Conservation (phyloP, 2,797 vertebrate species). For the Parambassis ranga region DNA sequence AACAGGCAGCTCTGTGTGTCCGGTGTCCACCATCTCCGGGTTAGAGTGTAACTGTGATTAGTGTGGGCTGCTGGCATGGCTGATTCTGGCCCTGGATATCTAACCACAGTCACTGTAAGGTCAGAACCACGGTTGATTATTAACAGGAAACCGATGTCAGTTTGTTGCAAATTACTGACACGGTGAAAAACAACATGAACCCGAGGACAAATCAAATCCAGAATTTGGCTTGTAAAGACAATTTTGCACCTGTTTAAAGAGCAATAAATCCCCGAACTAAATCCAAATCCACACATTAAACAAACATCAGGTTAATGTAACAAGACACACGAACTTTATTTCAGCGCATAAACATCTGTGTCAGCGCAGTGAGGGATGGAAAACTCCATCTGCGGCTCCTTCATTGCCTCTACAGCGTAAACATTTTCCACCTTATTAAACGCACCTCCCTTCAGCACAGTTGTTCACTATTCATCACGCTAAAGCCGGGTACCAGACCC, state of each 20-base stretch:
- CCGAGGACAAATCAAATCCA: not conserved
- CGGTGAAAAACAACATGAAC: not conserved
- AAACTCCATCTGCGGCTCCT: slow-evolving; percentile 3
- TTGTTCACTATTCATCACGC: slow-evolving; percentile 47
- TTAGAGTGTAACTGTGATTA: not conserved
- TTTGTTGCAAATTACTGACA: slow-evolving; percentile 22
- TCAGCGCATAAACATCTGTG: slow-evolving; percentile 1
- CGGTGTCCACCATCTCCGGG: not conserved
- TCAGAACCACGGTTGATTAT: slow-evolving; percentile 33
- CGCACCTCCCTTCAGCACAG: slow-evolving; percentile 24
- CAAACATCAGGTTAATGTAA: not conserved
- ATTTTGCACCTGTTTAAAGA: slow-evolving; percentile 4
- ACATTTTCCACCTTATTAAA: slow-evolving; percentile 68
- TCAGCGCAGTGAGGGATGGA: slow-evolving; percentile 1
- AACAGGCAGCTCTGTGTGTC: not conserved
- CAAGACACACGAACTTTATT: slow-evolving; percentile 8
- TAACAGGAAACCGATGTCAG: slow-evolving; percentile 35
- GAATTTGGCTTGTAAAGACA: not conserved
- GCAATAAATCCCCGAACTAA: not conserved
- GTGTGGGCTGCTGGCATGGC: not conserved
- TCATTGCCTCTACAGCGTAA: slow-evolving; percentile 26
- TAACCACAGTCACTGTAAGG: slow-evolving; percentile 23
- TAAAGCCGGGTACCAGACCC: slow-evolving; percentile 27
- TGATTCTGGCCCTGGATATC: slow-evolving; percentile 27
- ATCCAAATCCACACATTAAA: not conserved